These are phyloP conservation scores for Columba janthina DNA, from an alignment of 2,113 vertebrate genomes.

Conservation along the genomic window DNA sequence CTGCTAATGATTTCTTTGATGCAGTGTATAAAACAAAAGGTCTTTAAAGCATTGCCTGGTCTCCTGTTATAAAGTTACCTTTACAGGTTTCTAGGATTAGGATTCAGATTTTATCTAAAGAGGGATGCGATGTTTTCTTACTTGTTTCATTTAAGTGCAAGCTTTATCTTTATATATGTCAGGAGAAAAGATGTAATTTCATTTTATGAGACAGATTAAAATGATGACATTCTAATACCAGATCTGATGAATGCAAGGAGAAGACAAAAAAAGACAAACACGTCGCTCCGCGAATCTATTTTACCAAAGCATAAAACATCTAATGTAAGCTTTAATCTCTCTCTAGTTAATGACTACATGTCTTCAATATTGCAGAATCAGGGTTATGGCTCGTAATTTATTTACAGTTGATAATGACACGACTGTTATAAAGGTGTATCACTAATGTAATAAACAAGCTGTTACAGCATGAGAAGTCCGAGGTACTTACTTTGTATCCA, in stretches of 20 bases:
- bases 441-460: not conserved
- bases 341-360: not conserved
- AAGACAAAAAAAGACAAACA: not conserved
- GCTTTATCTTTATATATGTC: conserved; percentile 7
- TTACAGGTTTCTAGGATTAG: conserved; percentile 8
- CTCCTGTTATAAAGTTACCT: conserved; percentile 29
- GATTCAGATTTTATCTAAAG: not conserved
- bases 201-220: conserved; percentile 28
- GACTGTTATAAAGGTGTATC: not conserved
- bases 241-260: not conserved
- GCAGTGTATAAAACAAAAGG: not conserved
- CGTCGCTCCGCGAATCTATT: not conserved
- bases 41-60: conserved; percentile 1
- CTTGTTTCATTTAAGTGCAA: not conserved
- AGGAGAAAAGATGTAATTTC: conserved; percentile 4
- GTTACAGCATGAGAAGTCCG: not conserved
- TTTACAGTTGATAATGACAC: not conserved
- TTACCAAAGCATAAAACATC: not conserved
- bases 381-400: not conserved
- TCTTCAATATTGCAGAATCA: not conserved
- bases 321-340: not conserved
- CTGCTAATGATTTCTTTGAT: conserved; percentile 15
- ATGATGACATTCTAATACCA: not conserved
- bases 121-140: not conserved
- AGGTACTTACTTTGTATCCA: conserved; percentile 84